These are phyloP conservation scores for Ostrea edulis DNA, from an alignment of 1,140 invertebrate genomes.

Conservation along the genomic window DNA sequence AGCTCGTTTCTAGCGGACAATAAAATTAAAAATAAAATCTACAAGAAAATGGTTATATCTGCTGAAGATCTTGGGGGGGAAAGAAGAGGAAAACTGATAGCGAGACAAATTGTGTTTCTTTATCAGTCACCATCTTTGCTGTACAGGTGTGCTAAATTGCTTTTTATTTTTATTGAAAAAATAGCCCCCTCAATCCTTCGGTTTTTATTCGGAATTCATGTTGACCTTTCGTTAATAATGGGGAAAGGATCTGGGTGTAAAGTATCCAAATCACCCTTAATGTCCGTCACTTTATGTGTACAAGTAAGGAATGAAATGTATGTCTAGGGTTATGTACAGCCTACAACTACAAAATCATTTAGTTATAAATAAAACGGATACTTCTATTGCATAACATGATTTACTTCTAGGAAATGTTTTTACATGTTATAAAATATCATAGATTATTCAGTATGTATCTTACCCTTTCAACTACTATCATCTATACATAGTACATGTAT, in stretches of 20 bases:
- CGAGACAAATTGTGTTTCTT: conserved; percentile 31
- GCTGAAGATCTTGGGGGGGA: neutral
- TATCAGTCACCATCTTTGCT: conserved; percentile 30
- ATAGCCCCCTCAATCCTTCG: neutral
- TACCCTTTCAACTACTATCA: too few relatives aligned
- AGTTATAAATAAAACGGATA: too few relatives aligned
- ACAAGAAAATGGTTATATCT: conserved; percentile 37
- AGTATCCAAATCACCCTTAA: neutral
- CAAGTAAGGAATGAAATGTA: too few relatives aligned
- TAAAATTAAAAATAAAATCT: conserved; percentile 30
- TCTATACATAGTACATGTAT: too few relatives aligned
- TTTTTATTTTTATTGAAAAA: neutral
- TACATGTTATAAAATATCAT: too few relatives aligned
- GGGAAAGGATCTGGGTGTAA: neutral
- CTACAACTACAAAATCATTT: too few relatives aligned
- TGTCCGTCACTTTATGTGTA: neutral
- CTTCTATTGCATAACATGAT: too few relatives aligned
- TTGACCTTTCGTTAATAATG: neutral
- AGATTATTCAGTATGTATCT: too few relatives aligned
- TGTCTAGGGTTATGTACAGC: too few relatives aligned
- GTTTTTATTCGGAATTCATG: conserved; percentile 13
- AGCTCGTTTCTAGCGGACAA: conserved; percentile 12
- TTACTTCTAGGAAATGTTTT: too few relatives aligned
- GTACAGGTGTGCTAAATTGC: conserved; percentile 35
- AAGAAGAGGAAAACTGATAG: neutral